Conservation (phyloP, 2,797 vertebrate genomes). For the Thunnus albacares region DNA sequence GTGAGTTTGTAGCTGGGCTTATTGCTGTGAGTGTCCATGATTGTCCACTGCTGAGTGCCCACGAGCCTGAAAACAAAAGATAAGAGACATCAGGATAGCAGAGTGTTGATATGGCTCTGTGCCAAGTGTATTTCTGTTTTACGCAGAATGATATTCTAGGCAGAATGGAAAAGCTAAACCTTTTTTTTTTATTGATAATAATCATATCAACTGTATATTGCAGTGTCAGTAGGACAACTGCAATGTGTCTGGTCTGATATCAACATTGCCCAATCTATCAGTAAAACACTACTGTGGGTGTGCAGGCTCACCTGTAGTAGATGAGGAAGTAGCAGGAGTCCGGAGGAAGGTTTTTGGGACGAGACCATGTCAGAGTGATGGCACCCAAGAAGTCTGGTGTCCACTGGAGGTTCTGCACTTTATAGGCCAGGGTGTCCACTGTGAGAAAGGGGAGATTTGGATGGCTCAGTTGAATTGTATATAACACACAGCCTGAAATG, state of each 20-base stretch:
- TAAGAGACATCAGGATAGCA: background rate
- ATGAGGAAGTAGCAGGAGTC: conserved; percentile 92
- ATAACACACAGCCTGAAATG: background rate
- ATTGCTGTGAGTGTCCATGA: conserved; percentile 94
- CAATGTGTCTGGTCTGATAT: too few relatives aligned
- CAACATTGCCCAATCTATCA: too few relatives aligned
- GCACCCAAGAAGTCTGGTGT: conserved; percentile 90
- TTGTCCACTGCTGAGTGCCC: conserved; percentile 91
- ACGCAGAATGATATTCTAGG: too few relatives aligned
- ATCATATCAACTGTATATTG: too few relatives aligned
- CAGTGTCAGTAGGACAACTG: too few relatives aligned
- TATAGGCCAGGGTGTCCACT: conserved; percentile 92
- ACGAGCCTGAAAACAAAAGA: conserved; percentile 83
- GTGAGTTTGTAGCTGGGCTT: conserved; percentile 91
- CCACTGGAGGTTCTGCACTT: conserved; percentile 97
- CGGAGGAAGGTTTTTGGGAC: conserved; percentile 92
- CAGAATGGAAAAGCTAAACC: too few relatives aligned
- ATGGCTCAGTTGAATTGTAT: background rate
- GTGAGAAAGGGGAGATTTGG: background rate
- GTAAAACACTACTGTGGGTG: background rate
- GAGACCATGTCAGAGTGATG: conserved; percentile 93
- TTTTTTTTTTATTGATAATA: too few relatives aligned
- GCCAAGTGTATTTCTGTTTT: background rate
- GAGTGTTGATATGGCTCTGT: background rate
- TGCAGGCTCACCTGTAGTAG: conserved; percentile 90